Evolutionary conservation across 2,888 invertebrate genomes (phyloP), one percentile per base, ranked within the genome.

Genomic region (Colostygia pectinataria): DNA sequence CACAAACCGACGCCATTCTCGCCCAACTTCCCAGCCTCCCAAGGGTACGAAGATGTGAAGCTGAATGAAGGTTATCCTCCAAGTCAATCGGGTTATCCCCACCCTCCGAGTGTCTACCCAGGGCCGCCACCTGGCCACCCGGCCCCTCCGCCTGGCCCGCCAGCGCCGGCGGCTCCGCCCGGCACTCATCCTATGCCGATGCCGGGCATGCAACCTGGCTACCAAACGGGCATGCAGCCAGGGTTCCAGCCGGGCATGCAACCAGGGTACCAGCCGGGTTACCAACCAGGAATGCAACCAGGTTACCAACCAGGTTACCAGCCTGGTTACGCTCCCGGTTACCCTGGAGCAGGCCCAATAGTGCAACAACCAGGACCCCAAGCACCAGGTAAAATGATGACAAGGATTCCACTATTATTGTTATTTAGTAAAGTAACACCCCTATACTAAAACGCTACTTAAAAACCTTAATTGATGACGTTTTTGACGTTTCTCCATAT

Each of bases 231-330:
- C 28, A 80, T 83, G 79, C 87, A 87, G 37, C 66, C 74, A 10
- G 85, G 85, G 0, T 81, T 77, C 31, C 86, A 85, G 42, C 83
- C 83, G 12, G 87, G 84, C 28, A 80, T 83, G 79, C 87, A 87
- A 38, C 65, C 74, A 9, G 85, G 85, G 0, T 82, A 77, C 33
- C 86, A 85, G 43, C 82, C 83, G 9, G 85, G 85, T 0, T 82
- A 77, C 33, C 86, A 85, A 43, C 82, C 83, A 9, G 87, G 84
- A 27, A 79, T 83, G 78, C 87, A 87, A 32, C 65, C 73, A n/a
- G 85, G 85, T 15, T 15, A 15, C 15, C 79, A 80, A 46, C 80
- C 80, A 1, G 82, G 82, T 0, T 77, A 59, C 38, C 80, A 71
- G 41, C 90, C 74, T 68, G 82, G 77, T 0, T 74, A 60, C 34